Conservation (phyloP, 2,888 invertebrate species). For the Lordiphosa andalusiaca region DNA sequence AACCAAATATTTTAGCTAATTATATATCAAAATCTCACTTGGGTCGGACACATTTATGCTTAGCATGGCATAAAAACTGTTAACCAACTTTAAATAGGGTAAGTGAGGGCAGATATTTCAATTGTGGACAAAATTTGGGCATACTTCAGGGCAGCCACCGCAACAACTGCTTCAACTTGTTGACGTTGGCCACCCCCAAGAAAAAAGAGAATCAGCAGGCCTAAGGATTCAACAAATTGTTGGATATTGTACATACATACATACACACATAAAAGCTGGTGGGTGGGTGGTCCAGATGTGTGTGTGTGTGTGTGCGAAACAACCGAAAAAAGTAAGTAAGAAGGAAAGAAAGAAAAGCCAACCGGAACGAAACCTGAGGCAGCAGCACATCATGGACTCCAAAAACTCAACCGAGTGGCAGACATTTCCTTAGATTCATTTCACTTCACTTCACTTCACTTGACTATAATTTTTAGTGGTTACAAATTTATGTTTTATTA, state of each 20-base stretch:
- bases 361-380: conserved; percentile 51
- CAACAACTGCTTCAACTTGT: conserved; percentile 72
- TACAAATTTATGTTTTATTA: no score
- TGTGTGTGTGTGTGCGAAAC: conserved; percentile 16
- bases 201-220: conserved; percentile 55
- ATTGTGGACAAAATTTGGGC: conserved; percentile 30
- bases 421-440: no score
- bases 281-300: conserved; percentile 25
- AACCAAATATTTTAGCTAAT: conserved; percentile 36
- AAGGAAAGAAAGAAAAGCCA: conserved; percentile 42
- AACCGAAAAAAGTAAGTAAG: conserved; percentile 20
- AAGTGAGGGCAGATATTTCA: no score
- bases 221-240: conserved; percentile 73
- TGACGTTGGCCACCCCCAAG: conserved; percentile 57
- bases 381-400: no score
- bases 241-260: conserved; percentile 53
- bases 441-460: no score
- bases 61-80: conserved; percentile 33
- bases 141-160: conserved; percentile 58
- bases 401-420: no score
- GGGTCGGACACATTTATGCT: conserved; percentile 24
- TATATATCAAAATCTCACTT: conserved; percentile 24
- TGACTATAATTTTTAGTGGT: no score
- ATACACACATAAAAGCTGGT: conserved; percentile 6
- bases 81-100: no score